phyloP scores from a whole-genome alignment of 1,140 invertebrate genomes.

The Brachionus paranguensis region DNA sequence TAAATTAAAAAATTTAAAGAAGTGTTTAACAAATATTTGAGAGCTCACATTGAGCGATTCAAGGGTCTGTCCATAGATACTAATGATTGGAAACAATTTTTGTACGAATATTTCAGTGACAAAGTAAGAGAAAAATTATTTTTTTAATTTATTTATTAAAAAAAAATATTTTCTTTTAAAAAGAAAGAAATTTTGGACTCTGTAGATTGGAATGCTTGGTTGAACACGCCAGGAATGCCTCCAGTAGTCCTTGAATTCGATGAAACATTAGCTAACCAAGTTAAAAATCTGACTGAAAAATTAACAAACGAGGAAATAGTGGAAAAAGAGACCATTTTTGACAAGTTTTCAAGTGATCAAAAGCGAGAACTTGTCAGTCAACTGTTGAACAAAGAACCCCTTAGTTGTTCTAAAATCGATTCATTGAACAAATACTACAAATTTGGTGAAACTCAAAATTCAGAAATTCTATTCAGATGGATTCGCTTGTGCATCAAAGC shows the following conservation, averaged over 20 bases:
- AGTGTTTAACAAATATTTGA: slow-evolving; percentile 35
- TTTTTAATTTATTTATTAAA: background rate
- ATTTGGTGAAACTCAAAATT: slow-evolving; percentile 28
- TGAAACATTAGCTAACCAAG: slow-evolving; percentile 34
- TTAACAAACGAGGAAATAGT: background rate
- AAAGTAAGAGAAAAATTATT: background rate
- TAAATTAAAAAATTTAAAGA: background rate
- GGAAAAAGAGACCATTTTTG: background rate
- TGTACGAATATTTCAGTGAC: slow-evolving; percentile 17
- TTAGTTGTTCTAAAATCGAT: background rate
- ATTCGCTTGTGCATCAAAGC: slow-evolving; percentile 10
- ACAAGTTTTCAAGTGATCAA: slow-evolving; percentile 2
- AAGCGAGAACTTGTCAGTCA: slow-evolving; percentile 20
- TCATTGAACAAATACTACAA: slow-evolving; percentile 27
- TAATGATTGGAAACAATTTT: slow-evolving; percentile 26
- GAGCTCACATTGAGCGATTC: slow-evolving; percentile 3
- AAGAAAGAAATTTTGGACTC: slow-evolving; percentile 29
- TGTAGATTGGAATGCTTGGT: slow-evolving; percentile 35
- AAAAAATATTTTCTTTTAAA: too few species aligned
- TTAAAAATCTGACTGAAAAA: slow-evolving; percentile 5
- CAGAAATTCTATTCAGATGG: slow-evolving; percentile 39
- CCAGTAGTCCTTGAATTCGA: background rate
- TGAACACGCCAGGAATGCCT: slow-evolving; percentile 32
- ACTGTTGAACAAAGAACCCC: background rate
- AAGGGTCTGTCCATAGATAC: slow-evolving; percentile 20